Evolutionary conservation across 2,888 invertebrate genomes (phyloP).

Genomic region (Pocota personata): DNA sequence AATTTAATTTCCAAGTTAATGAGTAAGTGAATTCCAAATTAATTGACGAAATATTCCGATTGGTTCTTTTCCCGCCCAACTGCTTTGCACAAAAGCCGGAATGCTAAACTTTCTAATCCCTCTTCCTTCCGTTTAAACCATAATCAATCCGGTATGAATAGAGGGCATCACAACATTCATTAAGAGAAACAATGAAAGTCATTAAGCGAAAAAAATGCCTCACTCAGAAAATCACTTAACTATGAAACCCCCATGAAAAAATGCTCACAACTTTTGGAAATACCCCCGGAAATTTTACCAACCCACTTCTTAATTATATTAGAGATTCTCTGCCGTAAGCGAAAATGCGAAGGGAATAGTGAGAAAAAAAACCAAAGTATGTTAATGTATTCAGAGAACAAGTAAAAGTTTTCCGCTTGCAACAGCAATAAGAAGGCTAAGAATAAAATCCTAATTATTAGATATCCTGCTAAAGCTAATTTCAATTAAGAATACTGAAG

Average conservation of each 20-base stretch:
- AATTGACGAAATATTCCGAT: background rate
- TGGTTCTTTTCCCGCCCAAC: background rate
- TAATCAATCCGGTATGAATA: background rate
- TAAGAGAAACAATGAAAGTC: slow-evolving; percentile 29
- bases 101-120: slow-evolving; percentile 5
- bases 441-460: slow-evolving; percentile 57
- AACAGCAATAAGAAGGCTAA: slow-evolving; percentile 17
- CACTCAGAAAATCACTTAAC: slow-evolving; percentile 52
- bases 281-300: background rate
- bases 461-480: slow-evolving; percentile 44
- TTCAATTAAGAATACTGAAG: slow-evolving; percentile 40
- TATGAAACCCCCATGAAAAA: slow-evolving; percentile 30
- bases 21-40: background rate
- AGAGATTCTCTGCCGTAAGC: background rate
- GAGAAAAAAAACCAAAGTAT: slow-evolving; percentile 9
- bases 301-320: slow-evolving; percentile 8
- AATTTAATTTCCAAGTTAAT: slow-evolving; percentile 5
- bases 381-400: slow-evolving; percentile 43
- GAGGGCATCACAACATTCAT: slow-evolving; percentile 9
- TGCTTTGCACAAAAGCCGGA: background rate
- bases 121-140: background rate
- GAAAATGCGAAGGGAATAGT: background rate
- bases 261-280: background rate
- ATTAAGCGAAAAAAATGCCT: slow-evolving; percentile 9
- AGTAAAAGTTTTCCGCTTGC: slow-evolving; percentile 46